Conservation (phyloP, 2,113 vertebrate species). For the Aepyceros melampus region DNA sequence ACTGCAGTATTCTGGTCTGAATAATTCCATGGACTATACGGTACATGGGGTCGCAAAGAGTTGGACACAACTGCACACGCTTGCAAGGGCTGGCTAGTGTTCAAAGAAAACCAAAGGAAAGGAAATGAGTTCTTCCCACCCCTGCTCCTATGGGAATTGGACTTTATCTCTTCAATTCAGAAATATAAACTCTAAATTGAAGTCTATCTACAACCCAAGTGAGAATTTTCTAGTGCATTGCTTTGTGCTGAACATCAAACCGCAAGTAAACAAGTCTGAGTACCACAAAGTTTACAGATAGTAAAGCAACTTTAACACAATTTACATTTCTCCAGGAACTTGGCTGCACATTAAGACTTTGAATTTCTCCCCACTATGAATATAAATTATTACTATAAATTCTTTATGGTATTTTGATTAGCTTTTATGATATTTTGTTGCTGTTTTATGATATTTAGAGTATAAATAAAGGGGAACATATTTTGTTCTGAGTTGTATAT, state of each 20-base stretch:
- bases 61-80: fast-evolving
- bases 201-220: no score
- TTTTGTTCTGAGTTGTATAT: not conserved
- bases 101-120: not conserved
- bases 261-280: not conserved
- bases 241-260: not conserved
- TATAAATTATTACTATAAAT: not conserved
- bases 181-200: not conserved
- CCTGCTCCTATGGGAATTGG: not conserved
- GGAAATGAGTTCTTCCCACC: not conserved
- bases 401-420: not conserved
- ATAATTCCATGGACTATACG: not conserved
- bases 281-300: not conserved
- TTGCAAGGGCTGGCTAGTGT: no score
- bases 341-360: not conserved
- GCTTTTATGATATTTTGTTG: not conserved
- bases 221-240: not conserved
- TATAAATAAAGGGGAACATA: not conserved
- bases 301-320: not conserved
- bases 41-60: not conserved
- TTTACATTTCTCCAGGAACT: not conserved
- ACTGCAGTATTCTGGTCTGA: not conserved
- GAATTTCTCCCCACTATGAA: not conserved
- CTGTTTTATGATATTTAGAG: not conserved
- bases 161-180: not conserved